Conservation (phyloP, 2,113 vertebrate species). For the Bucco capensis region DNA sequence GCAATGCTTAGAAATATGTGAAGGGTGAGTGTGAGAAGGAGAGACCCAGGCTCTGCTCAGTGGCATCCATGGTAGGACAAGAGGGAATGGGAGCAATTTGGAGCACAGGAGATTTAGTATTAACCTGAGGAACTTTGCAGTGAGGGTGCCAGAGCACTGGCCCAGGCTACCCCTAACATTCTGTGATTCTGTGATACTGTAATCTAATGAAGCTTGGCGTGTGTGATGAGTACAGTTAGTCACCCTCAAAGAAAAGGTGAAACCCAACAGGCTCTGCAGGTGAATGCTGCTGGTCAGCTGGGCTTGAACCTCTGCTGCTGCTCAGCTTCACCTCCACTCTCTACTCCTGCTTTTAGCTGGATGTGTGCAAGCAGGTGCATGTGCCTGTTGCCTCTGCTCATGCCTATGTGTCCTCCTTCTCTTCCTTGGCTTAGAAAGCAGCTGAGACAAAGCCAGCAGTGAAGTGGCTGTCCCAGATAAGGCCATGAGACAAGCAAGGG, state of each 20-base stretch:
- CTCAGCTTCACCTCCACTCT: constrained; percentile 25
- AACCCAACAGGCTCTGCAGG: constrained; percentile 47
- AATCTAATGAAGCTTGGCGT: neutral
- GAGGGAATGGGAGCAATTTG: too few species aligned
- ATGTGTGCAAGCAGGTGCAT: neutral
- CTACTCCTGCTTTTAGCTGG: neutral
- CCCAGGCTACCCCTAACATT: too few species aligned
- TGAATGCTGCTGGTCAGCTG: constrained; percentile 49
- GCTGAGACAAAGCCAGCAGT: neutral
- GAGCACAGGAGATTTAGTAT: too few species aligned
- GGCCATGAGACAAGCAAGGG: too few species aligned
- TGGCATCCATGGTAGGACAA: too few species aligned
- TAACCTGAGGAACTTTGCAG: too few species aligned
- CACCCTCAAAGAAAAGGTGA: constrained; percentile 12
- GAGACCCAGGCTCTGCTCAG: too few species aligned
- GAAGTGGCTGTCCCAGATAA: too few species aligned
- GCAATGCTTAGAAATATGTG: too few species aligned
- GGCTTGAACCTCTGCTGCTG: constrained; percentile 19
- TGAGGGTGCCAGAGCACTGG: too few species aligned
- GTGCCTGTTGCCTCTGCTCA: neutral
- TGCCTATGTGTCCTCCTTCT: neutral
- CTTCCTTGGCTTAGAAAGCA: neutral
- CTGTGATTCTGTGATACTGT: too few species aligned
- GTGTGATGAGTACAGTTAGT: constrained; percentile 4
- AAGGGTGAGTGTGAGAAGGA: too few species aligned